A percentile compares a stretch with the other conserved stretches of the same genome.
Evolutionary conservation across 2,113 vertebrate genomes (phyloP).

Genomic region (Heliornis fulica): DNA sequence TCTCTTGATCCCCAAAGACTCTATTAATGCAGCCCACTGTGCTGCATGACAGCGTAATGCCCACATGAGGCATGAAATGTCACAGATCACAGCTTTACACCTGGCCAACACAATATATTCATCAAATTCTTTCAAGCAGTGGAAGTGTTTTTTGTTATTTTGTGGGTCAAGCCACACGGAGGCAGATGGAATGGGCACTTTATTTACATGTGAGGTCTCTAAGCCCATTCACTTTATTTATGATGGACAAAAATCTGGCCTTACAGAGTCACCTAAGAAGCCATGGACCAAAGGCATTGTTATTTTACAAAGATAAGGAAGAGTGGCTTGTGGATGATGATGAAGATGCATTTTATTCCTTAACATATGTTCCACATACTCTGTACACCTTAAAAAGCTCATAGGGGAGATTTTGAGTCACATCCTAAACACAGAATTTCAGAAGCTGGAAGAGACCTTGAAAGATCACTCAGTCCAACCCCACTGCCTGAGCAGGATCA

Average conservation of each 20-base stretch:
- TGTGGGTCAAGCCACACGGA: slow-evolving; percentile 38
- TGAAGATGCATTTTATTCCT: neutral
- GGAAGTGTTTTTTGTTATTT: slow-evolving; percentile 23
- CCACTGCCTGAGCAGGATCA: too few species aligned
- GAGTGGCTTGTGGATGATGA: neutral
- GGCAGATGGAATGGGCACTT: slow-evolving; percentile 39
- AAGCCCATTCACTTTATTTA: neutral
- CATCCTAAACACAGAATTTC: too few species aligned
- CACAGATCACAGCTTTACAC: slow-evolving; percentile 60
- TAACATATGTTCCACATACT: neutral
- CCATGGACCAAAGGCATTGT: neutral
- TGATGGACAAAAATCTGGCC: neutral
- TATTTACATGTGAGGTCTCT: neutral
- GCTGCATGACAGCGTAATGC: slow-evolving; percentile 36
- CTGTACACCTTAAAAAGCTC: neutral
- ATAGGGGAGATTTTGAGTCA: neutral
- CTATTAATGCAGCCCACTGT: slow-evolving; percentile 31
- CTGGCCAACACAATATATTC: slow-evolving; percentile 32
- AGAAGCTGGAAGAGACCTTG: too few species aligned
- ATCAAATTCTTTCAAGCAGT: slow-evolving; percentile 12
- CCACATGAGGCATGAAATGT: slow-evolving; percentile 51
- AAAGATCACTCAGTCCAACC: too few species aligned
- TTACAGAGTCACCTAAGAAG: neutral
- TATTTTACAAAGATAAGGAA: neutral
- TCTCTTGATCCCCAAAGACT: slow-evolving; percentile 36